phyloP scores from a whole-genome alignment of 2,888 invertebrate species.

The Harmothoe impar region DNA sequence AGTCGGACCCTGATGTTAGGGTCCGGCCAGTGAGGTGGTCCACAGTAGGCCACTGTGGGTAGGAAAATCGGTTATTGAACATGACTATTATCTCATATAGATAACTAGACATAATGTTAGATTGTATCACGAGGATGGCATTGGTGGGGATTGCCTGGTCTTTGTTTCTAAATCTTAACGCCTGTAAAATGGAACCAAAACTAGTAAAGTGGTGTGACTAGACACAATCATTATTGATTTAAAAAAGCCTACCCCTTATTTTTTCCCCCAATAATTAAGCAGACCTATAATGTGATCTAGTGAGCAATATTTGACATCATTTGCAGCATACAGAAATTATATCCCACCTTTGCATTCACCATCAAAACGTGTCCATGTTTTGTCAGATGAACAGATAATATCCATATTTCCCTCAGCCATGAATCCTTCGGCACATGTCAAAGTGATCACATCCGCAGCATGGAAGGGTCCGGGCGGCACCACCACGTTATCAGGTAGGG shows the following conservation, averaged over 20 bases:
- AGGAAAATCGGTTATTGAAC: conserved; percentile 68
- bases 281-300: no score
- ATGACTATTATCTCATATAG: background rate
- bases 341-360: conserved; percentile 79
- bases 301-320: no score
- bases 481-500: conserved; percentile 54
- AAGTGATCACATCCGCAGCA: conserved; percentile 71
- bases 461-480: conserved; percentile 62
- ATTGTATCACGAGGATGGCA: background rate
- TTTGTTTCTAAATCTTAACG: no score
- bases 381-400: conserved; percentile 77
- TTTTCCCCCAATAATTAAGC: no score
- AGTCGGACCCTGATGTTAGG: conserved; percentile 71
- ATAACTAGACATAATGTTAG: background rate
- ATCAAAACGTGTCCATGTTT: conserved; percentile 77
- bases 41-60: conserved; percentile 45
- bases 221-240: no score
- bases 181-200: no score
- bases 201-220: no score
- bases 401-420: conserved; percentile 72
- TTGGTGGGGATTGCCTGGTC: background rate
- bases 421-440: conserved; percentile 76
- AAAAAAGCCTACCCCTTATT: no score
- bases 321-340: no score
- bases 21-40: conserved; percentile 56